phyloP scores from a whole-genome alignment of 2,888 invertebrate genomes.

The Apoderus coryli region DNA sequence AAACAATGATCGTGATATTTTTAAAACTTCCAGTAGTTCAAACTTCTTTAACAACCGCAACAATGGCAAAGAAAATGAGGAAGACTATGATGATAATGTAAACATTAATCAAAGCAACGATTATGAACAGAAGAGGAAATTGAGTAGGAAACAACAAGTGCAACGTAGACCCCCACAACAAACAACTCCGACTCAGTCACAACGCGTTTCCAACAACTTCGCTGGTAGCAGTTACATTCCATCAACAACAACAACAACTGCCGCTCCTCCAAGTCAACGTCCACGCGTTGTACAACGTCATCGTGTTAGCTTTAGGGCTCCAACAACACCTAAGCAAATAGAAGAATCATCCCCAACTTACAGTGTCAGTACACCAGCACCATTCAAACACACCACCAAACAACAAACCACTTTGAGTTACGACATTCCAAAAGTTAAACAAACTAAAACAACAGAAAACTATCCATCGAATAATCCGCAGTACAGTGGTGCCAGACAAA shows the following conservation, averaged over 20 bases:
- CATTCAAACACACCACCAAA: constrained; percentile 27
- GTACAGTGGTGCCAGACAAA: constrained; percentile 21
- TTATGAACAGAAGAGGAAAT: constrained; percentile 31
- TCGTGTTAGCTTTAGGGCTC: too few species aligned
- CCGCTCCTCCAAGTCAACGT: constrained; percentile 12
- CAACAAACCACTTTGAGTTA: constrained; percentile 15
- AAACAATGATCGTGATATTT: constrained; percentile 38
- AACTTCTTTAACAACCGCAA: constrained; percentile 58
- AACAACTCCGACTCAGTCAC: constrained; percentile 17
- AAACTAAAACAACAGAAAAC: constrained; percentile 14
- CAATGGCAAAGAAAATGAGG: constrained; percentile 42
- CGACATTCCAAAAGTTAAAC: constrained; percentile 18
- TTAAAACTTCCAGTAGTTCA: constrained; percentile 57
- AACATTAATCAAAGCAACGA: constrained; percentile 33
- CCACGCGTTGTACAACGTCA: constrained; percentile 5
- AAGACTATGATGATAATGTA: constrained; percentile 37
- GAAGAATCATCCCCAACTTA: constrained; percentile 23
- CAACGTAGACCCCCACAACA: constrained; percentile 26
- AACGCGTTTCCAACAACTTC: constrained; percentile 22
- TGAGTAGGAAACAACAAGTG: constrained; percentile 29
- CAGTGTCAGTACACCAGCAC: constrained; percentile 30
- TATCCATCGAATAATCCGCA: constrained; percentile 18
- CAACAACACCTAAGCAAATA: constrained; percentile 15
- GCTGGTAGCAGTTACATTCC: constrained; percentile 35
- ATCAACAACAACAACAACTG: constrained; percentile 30